phyloP scores from a whole-genome alignment of 2,113 vertebrate genomes.

The Ceratotherium simum region DNA sequence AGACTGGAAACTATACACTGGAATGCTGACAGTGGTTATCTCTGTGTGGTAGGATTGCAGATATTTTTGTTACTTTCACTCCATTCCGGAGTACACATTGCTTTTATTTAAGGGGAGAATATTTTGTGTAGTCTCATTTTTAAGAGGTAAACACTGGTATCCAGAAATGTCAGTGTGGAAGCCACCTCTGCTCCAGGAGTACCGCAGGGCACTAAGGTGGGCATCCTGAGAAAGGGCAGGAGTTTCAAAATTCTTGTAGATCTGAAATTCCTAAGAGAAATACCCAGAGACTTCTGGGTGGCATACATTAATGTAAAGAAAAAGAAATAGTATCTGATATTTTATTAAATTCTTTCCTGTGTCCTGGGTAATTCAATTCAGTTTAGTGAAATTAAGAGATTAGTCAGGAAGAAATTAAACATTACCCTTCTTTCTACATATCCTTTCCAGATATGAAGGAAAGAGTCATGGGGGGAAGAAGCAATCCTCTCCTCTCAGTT shows the following conservation, averaged over 20 bases:
- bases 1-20: background rate
- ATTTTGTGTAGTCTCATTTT: background rate
- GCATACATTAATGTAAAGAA: background rate
- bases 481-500: background rate
- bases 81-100: background rate
- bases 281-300: background rate
- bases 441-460: background rate
- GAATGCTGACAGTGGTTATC: background rate
- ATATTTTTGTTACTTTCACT: background rate
- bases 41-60: background rate
- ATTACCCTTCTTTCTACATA: background rate
- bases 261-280: background rate
- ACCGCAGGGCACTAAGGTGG: too few relatives aligned
- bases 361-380: background rate
- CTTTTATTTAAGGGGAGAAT: background rate
- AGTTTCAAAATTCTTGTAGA: background rate
- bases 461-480: background rate
- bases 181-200: background rate
- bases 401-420: background rate
- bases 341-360: conserved; percentile 2
- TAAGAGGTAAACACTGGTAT: background rate
- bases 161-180: background rate
- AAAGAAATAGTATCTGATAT: background rate
- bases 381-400: background rate
- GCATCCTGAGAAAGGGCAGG: background rate